A percentile compares a stretch with the other conserved stretches of the same genome.
These are phyloP conservation scores for Struthidea cinerea DNA, from an alignment of 2,113 vertebrate genomes.

Conservation along the genomic window DNA sequence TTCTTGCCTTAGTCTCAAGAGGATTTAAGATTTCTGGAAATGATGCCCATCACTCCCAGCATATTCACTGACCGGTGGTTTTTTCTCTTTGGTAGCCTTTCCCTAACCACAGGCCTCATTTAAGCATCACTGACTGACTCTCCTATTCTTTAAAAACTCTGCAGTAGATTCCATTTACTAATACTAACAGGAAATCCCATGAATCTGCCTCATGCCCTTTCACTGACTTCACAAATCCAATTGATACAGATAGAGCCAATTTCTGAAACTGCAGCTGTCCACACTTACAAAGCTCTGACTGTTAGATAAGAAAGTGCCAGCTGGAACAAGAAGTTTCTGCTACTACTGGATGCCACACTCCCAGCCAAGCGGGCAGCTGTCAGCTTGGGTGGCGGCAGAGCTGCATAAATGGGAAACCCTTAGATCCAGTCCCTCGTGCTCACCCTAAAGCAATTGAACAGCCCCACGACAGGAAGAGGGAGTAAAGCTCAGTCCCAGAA, in stretches of 20 bases:
- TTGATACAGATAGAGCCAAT: slow-evolving; percentile 77
- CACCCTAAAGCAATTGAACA: neutral
- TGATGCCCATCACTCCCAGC: neutral
- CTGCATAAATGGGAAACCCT: slow-evolving; percentile 55
- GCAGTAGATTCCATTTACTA: slow-evolving; percentile 69
- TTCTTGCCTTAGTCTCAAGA: neutral
- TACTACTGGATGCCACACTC: slow-evolving; percentile 76
- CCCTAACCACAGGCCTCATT: slow-evolving; percentile 14
- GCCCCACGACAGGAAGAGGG: neutral
- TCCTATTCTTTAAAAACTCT: slow-evolving; percentile 54
- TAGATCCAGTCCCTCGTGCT: slow-evolving; percentile 27
- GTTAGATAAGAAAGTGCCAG: slow-evolving; percentile 86
- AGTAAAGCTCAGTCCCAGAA: neutral
- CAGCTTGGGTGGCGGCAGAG: slow-evolving; percentile 72
- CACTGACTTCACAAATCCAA: slow-evolving; percentile 80
- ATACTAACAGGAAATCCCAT: slow-evolving; percentile 79
- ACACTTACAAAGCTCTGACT: slow-evolving; percentile 84
- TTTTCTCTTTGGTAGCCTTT: slow-evolving; percentile 23
- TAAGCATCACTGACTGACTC: neutral
- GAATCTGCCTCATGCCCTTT: slow-evolving; percentile 75
- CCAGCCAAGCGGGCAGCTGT: slow-evolving; percentile 86
- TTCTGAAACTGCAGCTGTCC: slow-evolving; percentile 83
- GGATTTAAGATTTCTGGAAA: slow-evolving; percentile 2
- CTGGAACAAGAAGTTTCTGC: slow-evolving; percentile 84
- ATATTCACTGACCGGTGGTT: neutral